Evolutionary conservation across 2,888 invertebrate genomes (phyloP), one percentile per base, ranked within the genome.

Genomic region (Stenichneumon culpator): DNA sequence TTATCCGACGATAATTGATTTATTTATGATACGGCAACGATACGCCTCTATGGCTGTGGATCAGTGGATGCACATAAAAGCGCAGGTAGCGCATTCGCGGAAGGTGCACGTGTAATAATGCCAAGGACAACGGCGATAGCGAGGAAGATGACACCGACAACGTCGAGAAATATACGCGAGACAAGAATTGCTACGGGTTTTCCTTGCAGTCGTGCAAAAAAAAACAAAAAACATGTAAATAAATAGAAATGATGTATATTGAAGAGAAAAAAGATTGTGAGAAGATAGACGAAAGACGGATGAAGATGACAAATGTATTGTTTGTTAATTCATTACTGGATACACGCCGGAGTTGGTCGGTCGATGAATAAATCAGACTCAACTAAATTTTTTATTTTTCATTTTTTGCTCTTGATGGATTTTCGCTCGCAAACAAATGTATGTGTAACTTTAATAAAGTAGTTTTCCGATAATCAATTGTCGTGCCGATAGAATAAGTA

Each of bases 111-210:
- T 36, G 14, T 57, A 78, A 32, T 67, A 78, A 57, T 82, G 72
- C 47, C 82, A 82, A 77, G 82, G 82, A 72, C 72, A 78, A 78
- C 57, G 57, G 57, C 25, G 57, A 57, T 57, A 57, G 57, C 25
- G 57, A 14, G 14, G 3, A 57, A 57, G 57, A 57, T 11, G 25
- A 57, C 57, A 57, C 11, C 11, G 4, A 11, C 57, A 14, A 54
- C 9, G 6, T 22, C 25, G 22, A 25, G 25, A 14, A 14, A 25
- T 3, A 57, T 4, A 25, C 25, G 5, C 11, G 57, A 11, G 25
- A 54, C 25, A 3, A 44, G 0, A 25, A n/a, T 22, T 57, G 22
- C 22, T 4, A 44, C 16, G 44, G 11, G 16, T 44, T 44, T 3
- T 57, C 25, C 11, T 14, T 1, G 22, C 9, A 9, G 22, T 11